Evolutionary conservation across 2,113 vertebrate species (phyloP), one percentile per base, ranked within the genome.

Genomic region (Podocnemis expansa): DNA sequence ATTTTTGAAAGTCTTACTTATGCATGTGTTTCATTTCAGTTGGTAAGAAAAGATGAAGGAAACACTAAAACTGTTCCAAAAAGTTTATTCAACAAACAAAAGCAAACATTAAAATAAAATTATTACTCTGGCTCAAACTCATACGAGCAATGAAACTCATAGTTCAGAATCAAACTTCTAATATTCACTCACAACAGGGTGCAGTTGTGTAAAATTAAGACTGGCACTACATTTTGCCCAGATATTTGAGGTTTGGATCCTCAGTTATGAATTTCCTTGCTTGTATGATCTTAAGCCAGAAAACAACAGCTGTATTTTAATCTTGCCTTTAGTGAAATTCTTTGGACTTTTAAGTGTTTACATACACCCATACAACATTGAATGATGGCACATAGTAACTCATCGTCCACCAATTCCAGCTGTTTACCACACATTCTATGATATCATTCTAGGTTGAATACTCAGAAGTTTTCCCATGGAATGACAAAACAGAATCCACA

Each of bases 181-280:
- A 80, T 94, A 95, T 96, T 96, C 96, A 88, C 92, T 96, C 87
- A n/a, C 80, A 96, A 96, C 49, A 95, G 96, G 73, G 86, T 94
- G 96, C 6, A 0, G 86, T 97, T 97, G 95, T n/a, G 55, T 97
- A 97, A 97, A 97, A 95, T 89, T 91, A 96, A 96, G 94, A 86
- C 78, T 97, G 94, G 95, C 95, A 96, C 54, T 82, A 85, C 31
- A 52, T 1, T 90, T 88, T 81, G 93, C 90, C 94, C 87, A 96
- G 88, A 97, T 96, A 95, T 52, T 97, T 97, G 96, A 97, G 95
- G 95, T 93, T 92, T 97, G 95, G 96, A 92, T 94, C 31, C 87
- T 92, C 96, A 94, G 92, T 92, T 95, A 91, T 81, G 95, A 96
- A 96, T 96, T 96, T 94, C 90, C 90, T 96, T 95, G 91, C 52